Base-by-base conservation (phyloP, 2,888 invertebrate species). In the Cosmorhoe ocellata region DNA sequence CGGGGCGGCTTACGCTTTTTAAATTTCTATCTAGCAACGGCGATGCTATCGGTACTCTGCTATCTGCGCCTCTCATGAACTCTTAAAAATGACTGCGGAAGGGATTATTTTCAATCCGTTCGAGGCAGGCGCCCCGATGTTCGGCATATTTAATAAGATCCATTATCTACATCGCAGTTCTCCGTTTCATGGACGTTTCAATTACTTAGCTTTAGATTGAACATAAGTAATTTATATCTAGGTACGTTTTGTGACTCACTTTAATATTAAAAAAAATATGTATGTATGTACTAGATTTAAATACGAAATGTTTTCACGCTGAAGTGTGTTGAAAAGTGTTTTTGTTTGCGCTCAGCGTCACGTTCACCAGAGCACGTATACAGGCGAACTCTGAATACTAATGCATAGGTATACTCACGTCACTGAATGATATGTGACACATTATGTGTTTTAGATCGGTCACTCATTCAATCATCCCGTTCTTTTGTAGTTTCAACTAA, bases 121-220 rank as follows among this genome's bases (percentile, higher is more conserved):
- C 72, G 58, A 66, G 64, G 63, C 70, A 60, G 67, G 51, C 59
- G 51, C 56, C 61, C 61, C 74, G 71, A 77, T 76, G 79, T 81
- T 84, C 76, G 83, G 82, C 82, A 83, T 76, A 76, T 81, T 81
- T 80, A 80, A 83, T 79, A 80, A 81, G 73, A 62, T 78, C 76
- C 74, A 76, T 84, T 83, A 82, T 84, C 79, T 79, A 74, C 75
- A 71, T 76, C 75, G 74, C 62, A 70, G 66, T 71, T 68, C 63
- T 67, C 61, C 63, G 67, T 69, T 67, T 69, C 65, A 65, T 61
- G 76, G 80, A 82, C 78, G 69, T 81, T 81, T 83, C 81, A 81
- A 83, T 85, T 84, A 82, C 69, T 64, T 58, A 58, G 62, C 61
- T 62, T 67, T 60, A 65, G 69, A 71, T 75, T 72, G 59, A 62